phyloP scores from a whole-genome alignment of 2,797 vertebrate species.

The Podargus strigoides region DNA sequence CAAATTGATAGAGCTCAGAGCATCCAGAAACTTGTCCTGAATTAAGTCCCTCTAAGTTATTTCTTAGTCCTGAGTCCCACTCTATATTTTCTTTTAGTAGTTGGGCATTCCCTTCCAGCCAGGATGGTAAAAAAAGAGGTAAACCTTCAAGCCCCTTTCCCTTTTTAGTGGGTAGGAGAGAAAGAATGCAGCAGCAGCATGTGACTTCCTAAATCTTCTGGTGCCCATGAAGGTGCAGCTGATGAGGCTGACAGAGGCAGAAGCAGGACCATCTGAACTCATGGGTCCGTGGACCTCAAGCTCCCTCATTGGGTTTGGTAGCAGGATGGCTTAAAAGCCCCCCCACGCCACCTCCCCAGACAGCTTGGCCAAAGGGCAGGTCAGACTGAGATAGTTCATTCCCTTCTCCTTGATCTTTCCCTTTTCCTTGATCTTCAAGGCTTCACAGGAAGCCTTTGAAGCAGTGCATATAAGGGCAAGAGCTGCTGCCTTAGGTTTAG shows the following conservation, averaged over 20 bases:
- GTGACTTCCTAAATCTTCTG: neutral
- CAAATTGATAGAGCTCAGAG: neutral
- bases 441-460: constrained; percentile 57
- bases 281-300: neutral
- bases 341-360: neutral
- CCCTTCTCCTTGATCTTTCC: constrained; percentile 46
- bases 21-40: neutral
- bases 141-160: neutral
- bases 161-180: neutral
- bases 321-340: neutral
- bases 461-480: neutral
- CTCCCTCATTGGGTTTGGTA: neutral
- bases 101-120: neutral
- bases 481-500: constrained; percentile 24
- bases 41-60: neutral
- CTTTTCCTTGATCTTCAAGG: constrained; percentile 41
- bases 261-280: neutral
- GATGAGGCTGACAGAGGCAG: neutral
- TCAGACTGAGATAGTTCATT: constrained; percentile 4
- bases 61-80: neutral
- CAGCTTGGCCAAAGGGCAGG: constrained; percentile 27
- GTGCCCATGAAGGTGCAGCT: neutral
- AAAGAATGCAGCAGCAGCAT: neutral
- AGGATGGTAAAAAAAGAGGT: neutral
- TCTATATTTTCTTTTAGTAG: neutral